A percentile compares a stretch with the other conserved stretches of the same genome.
These are phyloP conservation scores for Ostrea edulis DNA, from an alignment of 1,140 invertebrate genomes.

Conservation along the genomic window DNA sequence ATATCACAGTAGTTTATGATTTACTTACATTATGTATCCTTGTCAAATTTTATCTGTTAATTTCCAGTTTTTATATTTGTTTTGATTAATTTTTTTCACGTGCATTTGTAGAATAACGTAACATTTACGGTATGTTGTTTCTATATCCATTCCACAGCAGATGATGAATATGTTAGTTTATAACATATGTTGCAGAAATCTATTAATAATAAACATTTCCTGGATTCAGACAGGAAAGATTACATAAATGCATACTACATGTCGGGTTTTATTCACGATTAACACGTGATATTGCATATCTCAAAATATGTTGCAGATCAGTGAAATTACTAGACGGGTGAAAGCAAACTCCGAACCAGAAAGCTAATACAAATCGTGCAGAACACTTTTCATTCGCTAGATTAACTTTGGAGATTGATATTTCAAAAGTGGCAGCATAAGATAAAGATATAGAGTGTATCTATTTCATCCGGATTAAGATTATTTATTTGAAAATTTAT, in stretches of 20 bases:
- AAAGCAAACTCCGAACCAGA: not conserved
- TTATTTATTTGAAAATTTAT: no score
- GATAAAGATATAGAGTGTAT: not conserved
- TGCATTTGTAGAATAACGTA: not conserved
- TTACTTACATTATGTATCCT: no score
- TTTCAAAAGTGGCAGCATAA: not conserved
- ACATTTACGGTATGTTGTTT: not conserved
- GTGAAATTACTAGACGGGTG: no score
- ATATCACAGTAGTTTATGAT: no score
- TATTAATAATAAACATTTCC: constrained; percentile 30
- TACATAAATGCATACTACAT: not conserved
- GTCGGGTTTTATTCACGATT: not conserved
- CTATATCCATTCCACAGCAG: not conserved
- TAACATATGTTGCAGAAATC: constrained; percentile 5
- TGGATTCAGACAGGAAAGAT: not conserved
- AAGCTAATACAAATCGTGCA: not conserved
- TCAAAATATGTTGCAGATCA: constrained; percentile 25
- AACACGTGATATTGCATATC: constrained; percentile 16
- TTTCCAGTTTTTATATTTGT: no score
- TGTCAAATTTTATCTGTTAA: no score
- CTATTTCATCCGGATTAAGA: no score
- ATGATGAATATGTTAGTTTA: constrained; percentile 11
- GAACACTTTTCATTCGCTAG: not conserved
- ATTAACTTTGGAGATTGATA: not conserved
- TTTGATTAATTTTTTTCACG: no score